These are phyloP conservation scores for Lates calcarifer DNA, from an alignment of 2,113 vertebrate species.

Conservation along the genomic window DNA sequence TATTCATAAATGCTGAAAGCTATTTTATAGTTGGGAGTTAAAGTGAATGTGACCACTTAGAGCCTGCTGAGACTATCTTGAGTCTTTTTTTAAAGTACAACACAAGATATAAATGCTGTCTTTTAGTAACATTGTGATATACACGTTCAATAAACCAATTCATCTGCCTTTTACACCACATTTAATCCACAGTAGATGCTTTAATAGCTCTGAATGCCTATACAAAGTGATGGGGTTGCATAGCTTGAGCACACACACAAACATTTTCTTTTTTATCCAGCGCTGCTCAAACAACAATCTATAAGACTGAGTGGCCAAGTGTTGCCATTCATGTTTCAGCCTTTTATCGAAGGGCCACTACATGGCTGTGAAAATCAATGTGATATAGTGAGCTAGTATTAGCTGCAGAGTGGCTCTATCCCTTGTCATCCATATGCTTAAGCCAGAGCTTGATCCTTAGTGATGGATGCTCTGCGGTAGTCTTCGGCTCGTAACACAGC, in stretches of 20 bases:
- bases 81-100: background rate
- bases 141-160: constrained; percentile 12
- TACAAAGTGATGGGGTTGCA: constrained; percentile 43
- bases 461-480: constrained; percentile 77
- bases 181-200: constrained; percentile 32
- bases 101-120: background rate
- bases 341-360: constrained; percentile 56
- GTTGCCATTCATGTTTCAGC: constrained; percentile 59
- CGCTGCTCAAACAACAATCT: constrained; percentile 53
- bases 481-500: constrained; percentile 51
- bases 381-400: constrained; percentile 74
- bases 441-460: constrained; percentile 75
- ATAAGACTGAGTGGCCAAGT: constrained; percentile 52
- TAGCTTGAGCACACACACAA: constrained; percentile 28
- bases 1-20: constrained; percentile 1
- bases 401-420: constrained; percentile 69
- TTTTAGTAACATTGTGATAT: background rate
- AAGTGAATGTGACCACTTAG: background rate
- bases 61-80: background rate
- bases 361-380: constrained; percentile 75
- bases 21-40: background rate
- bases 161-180: constrained; percentile 15
- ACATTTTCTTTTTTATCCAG: constrained; percentile 19
- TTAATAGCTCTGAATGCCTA: constrained; percentile 51
- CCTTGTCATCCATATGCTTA: constrained; percentile 81